phyloP scores from a whole-genome alignment of 2,888 invertebrate genomes.

The Eupelmus urozonus region DNA sequence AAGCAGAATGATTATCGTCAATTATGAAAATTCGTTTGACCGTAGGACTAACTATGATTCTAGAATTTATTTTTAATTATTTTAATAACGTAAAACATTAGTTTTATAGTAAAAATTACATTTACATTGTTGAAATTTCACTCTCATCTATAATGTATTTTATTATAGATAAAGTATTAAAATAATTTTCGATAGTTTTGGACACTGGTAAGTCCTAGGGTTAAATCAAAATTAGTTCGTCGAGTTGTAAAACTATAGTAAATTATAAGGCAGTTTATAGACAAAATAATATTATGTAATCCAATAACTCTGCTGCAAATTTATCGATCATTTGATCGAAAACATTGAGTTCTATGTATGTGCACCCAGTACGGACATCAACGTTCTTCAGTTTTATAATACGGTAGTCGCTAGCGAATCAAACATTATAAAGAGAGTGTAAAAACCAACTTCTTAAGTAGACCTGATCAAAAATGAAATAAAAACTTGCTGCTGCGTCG shows the following conservation, averaged over 20 bases:
- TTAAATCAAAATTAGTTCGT: slow-evolving; percentile 69
- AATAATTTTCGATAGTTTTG: neutral
- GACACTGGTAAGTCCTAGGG: slow-evolving; percentile 64
- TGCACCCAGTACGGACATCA: slow-evolving; percentile 15
- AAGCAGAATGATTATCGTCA: slow-evolving; percentile 72
- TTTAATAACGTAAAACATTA: too few species aligned
- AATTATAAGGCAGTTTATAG: slow-evolving; percentile 50
- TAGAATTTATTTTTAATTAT: neutral
- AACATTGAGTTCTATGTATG: slow-evolving; percentile 38
- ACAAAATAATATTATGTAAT: slow-evolving; percentile 49
- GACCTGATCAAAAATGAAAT: slow-evolving; percentile 13
- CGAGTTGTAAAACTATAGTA: slow-evolving; percentile 57
- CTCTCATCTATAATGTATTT: neutral
- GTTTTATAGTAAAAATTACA: neutral
- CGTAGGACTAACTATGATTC: slow-evolving; percentile 66
- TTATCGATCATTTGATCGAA: slow-evolving; percentile 36
- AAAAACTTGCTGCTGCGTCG: slow-evolving; percentile 45
- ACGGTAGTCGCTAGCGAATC: slow-evolving; percentile 36
- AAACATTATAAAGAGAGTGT: slow-evolving; percentile 18
- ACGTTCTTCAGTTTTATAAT: slow-evolving; percentile 20
- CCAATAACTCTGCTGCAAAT: slow-evolving; percentile 37
- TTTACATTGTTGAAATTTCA: neutral
- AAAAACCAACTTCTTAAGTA: slow-evolving; percentile 23
- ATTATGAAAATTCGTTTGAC: slow-evolving; percentile 71
- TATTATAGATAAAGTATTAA: slow-evolving; percentile 1